phyloP scores from a whole-genome alignment of 2,113 vertebrate genomes.

The Clarias magur region DNA sequence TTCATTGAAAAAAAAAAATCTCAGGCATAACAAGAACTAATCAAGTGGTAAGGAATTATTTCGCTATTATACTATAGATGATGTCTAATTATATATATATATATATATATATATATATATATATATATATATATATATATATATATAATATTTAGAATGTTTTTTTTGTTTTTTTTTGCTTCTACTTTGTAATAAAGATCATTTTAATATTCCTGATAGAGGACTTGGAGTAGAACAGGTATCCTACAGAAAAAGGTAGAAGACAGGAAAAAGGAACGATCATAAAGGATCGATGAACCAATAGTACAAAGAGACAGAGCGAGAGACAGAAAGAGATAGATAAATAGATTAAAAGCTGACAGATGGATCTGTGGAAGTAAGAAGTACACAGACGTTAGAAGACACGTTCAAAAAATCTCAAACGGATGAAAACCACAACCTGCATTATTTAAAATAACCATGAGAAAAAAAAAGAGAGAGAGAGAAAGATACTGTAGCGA shows the following conservation, averaged over 20 bases:
- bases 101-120: no score
- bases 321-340: conserved; percentile 13
- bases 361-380: conserved; percentile 51
- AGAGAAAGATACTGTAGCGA: conserved; percentile 25
- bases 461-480: conserved; percentile 18
- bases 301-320: conserved; percentile 21
- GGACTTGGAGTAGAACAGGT: conserved; percentile 12
- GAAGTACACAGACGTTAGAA: conserved; percentile 32
- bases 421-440: conserved; percentile 29
- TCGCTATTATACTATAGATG: not conserved
- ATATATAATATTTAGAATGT: not conserved
- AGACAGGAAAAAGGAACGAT: conserved; percentile 20
- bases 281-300: not conserved
- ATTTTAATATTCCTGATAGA: conserved; percentile 9
- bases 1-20: not conserved
- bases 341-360: conserved; percentile 29
- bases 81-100: conserved; percentile 4
- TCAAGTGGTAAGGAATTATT: not conserved
- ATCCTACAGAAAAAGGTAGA: conserved; percentile 9
- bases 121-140: no score
- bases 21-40: not conserved
- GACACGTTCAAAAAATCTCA: conserved; percentile 36
- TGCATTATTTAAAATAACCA: conserved; percentile 45
- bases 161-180: not conserved
- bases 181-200: not conserved